Conservation (phyloP, 2,113 vertebrate species). For the Puntigrus tetrazona region DNA sequence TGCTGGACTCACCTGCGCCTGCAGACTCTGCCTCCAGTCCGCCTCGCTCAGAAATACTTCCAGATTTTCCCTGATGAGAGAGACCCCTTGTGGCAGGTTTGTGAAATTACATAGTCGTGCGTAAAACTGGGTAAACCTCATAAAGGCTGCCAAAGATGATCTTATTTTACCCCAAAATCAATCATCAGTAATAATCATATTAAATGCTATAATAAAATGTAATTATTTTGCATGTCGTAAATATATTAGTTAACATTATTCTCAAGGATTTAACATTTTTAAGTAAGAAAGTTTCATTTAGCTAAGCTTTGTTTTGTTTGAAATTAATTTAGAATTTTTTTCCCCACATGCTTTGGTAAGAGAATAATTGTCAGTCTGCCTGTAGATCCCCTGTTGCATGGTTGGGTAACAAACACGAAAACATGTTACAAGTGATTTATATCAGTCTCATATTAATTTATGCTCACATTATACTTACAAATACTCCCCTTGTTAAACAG, state of each 20-base stretch:
- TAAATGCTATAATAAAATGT: too few relatives aligned
- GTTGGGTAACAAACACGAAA: background rate
- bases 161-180: background rate
- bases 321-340: too few relatives aligned
- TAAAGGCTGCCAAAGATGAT: background rate
- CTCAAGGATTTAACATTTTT: too few relatives aligned
- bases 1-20: constrained; percentile 87
- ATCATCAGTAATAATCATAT: too few relatives aligned
- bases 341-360: too few relatives aligned
- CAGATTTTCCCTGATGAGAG: constrained; percentile 87
- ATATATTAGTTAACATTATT: too few relatives aligned
- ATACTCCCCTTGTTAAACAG: constrained; percentile 60
- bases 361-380: too few relatives aligned
- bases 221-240: too few relatives aligned
- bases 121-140: background rate
- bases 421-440: background rate
- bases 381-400: background rate
- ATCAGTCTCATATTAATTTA: background rate
- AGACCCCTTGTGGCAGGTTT: constrained; percentile 88
- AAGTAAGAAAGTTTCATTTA: too few relatives aligned
- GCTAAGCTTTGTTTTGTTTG: too few relatives aligned
- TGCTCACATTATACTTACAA: background rate
- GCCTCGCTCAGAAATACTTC: constrained; percentile 85
- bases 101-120: constrained; percentile 40
- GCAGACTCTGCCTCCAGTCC: constrained; percentile 83